These are phyloP conservation scores for Amphipoea lucens DNA, from an alignment of 2,888 invertebrate species.

Conservation along the genomic window DNA sequence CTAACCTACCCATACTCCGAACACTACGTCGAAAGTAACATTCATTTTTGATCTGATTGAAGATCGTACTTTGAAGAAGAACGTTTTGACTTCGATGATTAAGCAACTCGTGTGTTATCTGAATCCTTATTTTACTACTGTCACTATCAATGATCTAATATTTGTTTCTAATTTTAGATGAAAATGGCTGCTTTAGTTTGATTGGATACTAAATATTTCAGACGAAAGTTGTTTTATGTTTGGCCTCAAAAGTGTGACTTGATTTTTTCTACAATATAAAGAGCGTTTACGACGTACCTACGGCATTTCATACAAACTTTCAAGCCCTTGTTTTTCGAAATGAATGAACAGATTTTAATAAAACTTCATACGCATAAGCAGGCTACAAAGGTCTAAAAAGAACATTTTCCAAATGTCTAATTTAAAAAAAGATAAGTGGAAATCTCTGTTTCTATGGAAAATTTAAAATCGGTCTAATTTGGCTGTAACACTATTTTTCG, in stretches of 20 bases:
- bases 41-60: not conserved
- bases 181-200: not conserved
- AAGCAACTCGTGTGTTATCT: not conserved
- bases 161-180: not conserved
- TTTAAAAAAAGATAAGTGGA: too few relatives aligned
- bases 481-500: too few relatives aligned
- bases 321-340: too few relatives aligned
- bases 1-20: not conserved
- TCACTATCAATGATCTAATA: not conserved
- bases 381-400: too few relatives aligned
- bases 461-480: too few relatives aligned
- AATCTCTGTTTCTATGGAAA: too few relatives aligned
- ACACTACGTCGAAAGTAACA: not conserved
- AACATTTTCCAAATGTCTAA: too few relatives aligned
- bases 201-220: not conserved
- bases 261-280: not conserved
- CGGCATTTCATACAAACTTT: too few relatives aligned
- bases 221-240: not conserved
- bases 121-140: not conserved
- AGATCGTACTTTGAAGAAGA: not conserved
- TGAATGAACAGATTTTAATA: too few relatives aligned
- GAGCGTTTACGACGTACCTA: too few relatives aligned
- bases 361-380: too few relatives aligned
- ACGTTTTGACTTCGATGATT: not conserved
- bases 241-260: too few relatives aligned